phyloP scores from a whole-genome alignment of 2,797 vertebrate genomes.

The Urocyon cinereoargenteus region DNA sequence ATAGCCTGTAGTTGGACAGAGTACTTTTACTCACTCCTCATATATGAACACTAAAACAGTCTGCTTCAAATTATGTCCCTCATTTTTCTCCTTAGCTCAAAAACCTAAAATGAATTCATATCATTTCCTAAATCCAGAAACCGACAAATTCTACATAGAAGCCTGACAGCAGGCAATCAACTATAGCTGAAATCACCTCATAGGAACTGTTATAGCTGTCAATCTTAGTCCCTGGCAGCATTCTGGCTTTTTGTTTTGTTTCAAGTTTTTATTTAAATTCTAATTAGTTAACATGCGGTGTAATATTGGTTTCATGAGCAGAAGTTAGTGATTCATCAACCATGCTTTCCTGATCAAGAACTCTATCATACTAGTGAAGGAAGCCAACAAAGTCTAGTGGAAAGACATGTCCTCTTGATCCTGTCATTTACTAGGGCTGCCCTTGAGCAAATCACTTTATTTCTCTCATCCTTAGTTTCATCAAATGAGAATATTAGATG shows the following conservation, averaged over 20 bases:
- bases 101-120: slow-evolving; percentile 11
- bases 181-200: background rate
- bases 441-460: background rate
- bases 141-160: background rate
- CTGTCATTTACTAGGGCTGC: background rate
- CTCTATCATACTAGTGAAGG: background rate
- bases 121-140: slow-evolving; percentile 32
- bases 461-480: slow-evolving; percentile 19
- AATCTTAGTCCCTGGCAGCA: background rate
- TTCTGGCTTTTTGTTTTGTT: background rate
- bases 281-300: background rate
- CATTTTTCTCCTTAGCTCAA: background rate
- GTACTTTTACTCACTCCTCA: slow-evolving; percentile 27
- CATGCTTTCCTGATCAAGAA: background rate
- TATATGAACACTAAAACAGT: background rate
- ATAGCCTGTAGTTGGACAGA: background rate
- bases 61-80: slow-evolving; percentile 36
- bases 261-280: background rate
- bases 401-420: background rate
- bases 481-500: slow-evolving; percentile 22
- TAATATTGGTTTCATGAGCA: background rate
- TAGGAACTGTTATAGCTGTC: background rate
- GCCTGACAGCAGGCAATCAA: background rate
- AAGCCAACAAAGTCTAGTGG: background rate
- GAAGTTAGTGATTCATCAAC: background rate